A percentile compares a stretch with the other conserved stretches of the same genome.
phyloP scores from a whole-genome alignment of 1,140 invertebrate genomes.

The Homalodisca vitripennis region DNA sequence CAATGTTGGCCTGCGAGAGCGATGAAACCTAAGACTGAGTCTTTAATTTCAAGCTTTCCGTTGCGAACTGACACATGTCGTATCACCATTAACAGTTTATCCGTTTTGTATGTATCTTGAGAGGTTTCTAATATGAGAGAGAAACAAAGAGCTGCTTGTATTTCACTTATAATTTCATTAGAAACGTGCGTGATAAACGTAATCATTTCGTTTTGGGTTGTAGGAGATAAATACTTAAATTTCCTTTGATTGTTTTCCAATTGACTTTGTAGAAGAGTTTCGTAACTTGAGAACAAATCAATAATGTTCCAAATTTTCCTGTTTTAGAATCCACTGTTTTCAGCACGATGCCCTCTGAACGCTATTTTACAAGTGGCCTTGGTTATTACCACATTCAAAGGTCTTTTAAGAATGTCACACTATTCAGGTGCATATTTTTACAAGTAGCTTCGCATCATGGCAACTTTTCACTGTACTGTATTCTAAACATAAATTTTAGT shows the following conservation, averaged over 20 bases:
- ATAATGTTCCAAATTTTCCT: too few relatives aligned
- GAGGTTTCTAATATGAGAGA: constrained; percentile 32
- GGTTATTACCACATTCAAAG: too few relatives aligned
- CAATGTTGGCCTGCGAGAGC: constrained; percentile 21
- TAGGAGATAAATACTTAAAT: constrained; percentile 23
- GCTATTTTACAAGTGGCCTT: too few relatives aligned
- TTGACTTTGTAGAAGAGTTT: not conserved
- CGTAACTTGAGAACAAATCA: not conserved
- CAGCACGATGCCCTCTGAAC: too few relatives aligned
- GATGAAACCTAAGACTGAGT: constrained; percentile 30
- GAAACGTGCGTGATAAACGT: constrained; percentile 24
- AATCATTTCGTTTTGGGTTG: constrained; percentile 33
- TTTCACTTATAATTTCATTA: constrained; percentile 22
- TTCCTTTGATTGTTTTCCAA: not conserved
- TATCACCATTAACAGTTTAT: constrained; percentile 24
- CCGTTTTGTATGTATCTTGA: too few relatives aligned
- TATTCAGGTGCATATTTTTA: too few relatives aligned
- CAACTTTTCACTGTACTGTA: too few relatives aligned
- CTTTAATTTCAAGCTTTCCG: constrained; percentile 19
- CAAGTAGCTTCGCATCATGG: too few relatives aligned
- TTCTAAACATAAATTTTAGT: too few relatives aligned
- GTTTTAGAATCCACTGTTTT: too few relatives aligned
- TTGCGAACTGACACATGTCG: constrained; percentile 15
- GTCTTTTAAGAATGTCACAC: too few relatives aligned
- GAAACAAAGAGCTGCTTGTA: constrained; percentile 22